A percentile compares a stretch with the other conserved stretches of the same genome.
phyloP scores from a whole-genome alignment of 2,888 invertebrate genomes.

The Melinopterus prodromus region DNA sequence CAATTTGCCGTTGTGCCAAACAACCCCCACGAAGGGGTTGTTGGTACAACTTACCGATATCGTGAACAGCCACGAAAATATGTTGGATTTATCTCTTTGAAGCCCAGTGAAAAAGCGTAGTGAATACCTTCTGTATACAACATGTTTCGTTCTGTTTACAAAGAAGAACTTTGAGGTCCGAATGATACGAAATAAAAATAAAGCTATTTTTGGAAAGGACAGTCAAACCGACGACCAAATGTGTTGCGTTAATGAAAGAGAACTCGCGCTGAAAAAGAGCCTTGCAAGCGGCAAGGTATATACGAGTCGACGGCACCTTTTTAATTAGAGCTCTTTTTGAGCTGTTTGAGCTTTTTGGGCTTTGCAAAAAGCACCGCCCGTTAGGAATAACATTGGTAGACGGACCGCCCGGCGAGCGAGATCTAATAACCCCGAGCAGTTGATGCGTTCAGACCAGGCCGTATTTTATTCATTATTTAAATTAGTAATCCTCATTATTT shows the following conservation, averaged over 20 bases:
- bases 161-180: too few relatives aligned
- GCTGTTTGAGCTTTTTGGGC: neutral
- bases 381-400: constrained; percentile 25
- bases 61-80: too few relatives aligned
- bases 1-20: too few relatives aligned
- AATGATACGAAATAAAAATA: too few relatives aligned
- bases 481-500: constrained; percentile 4
- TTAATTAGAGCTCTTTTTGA: constrained; percentile 4
- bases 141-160: too few relatives aligned
- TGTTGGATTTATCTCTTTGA: too few relatives aligned
- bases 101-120: too few relatives aligned
- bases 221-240: neutral
- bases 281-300: neutral
- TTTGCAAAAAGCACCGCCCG: neutral
- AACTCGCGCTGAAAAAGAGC: neutral
- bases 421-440: constrained; percentile 10
- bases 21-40: too few relatives aligned
- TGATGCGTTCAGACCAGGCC: neutral
- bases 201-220: too few relatives aligned
- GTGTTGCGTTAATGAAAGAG: neutral
- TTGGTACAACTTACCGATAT: too few relatives aligned
- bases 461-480: constrained; percentile 4
- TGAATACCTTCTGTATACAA: too few relatives aligned
- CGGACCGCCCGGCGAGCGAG: constrained; percentile 14
- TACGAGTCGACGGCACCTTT: neutral